Base-by-base conservation (phyloP, 2,888 invertebrate genomes). In the Spodoptera exigua region DNA sequence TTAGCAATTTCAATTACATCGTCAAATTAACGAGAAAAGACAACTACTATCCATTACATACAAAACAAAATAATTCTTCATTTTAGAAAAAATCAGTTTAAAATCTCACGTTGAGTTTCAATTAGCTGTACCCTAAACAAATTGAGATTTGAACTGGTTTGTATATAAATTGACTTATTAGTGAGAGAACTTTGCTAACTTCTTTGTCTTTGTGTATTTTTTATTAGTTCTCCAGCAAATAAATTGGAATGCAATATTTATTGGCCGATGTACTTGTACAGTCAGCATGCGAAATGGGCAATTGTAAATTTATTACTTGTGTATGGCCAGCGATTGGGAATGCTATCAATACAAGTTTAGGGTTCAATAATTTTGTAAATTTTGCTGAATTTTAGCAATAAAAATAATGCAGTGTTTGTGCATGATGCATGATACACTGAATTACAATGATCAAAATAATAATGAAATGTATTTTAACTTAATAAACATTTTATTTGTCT, bases 231-330 rank as follows among this genome's bases (percentile, higher is more conserved):
- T 47, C 14, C 12, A 18, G 54, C 14, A 56, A 70, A 70, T 76
- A 69, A 76, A 78, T 62, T 61, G 57, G 35, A 59, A 60, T 78
- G 55, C 63, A 73, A 74, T 73, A 76, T 76, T 73, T 78, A 76
- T 73, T 63, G 58, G 53, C 5, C 14, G 45, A 48, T 53, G 41
- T 61, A 49, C 49, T 46, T 53, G 41, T 61, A 49, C 49, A 40
- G 62, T 60, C 66, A 53, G 71, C 52, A 65, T 61, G 65, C 34
- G 64, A 73, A 66, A 41, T 63, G 61, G 57, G 14, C 18, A 53
- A 69, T 73, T 69, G 60, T 62, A 34, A 73, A 77, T 77, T 71
- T 70, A 76, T 70, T 48, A 59, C 44, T 11, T 27, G 40, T 46
- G 67, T 66, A 36, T 44, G 63, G 67, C 68, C 64, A 63, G 43